Conservation (phyloP, 2,797 vertebrate genomes). For the Moxostoma hubbsi region DNA sequence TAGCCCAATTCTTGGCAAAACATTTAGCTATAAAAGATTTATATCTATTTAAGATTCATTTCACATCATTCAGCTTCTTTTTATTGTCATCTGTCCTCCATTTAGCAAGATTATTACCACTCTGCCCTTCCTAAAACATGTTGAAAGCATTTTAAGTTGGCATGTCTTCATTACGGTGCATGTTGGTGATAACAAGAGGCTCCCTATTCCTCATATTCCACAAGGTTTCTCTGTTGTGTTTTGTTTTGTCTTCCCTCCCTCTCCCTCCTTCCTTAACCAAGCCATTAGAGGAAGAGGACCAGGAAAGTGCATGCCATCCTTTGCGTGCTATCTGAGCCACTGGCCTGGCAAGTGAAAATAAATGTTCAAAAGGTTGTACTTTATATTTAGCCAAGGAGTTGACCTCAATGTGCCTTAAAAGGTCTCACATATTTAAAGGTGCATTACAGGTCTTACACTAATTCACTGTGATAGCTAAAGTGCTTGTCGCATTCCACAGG, state of each 20-base stretch:
- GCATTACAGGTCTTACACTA: conserved; percentile 90
- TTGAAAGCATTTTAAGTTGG: conserved; percentile 9
- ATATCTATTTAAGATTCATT: too few relatives aligned
- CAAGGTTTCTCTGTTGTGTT: conserved; percentile 32
- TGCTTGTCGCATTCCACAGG: conserved; percentile 83
- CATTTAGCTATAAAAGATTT: too few relatives aligned
- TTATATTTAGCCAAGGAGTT: conserved; percentile 78
- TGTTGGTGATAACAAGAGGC: conserved; percentile 20
- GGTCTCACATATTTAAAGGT: conserved; percentile 87
- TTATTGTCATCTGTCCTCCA: too few relatives aligned
- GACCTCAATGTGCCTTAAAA: conserved; percentile 86
- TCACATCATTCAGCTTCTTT: too few relatives aligned
- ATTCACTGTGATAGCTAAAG: conserved; percentile 93
- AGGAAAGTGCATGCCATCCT: conserved; percentile 52
- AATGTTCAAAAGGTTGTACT: conserved; percentile 75
- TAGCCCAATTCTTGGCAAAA: too few relatives aligned
- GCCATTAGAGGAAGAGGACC: conserved; percentile 50
- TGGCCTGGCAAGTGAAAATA: conserved; percentile 74
- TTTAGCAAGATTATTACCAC: not conserved
- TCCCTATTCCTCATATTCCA: conserved; percentile 30
- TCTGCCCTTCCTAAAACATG: conserved; percentile 11
- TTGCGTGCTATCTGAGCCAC: conserved; percentile 68
- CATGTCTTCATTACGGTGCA: not conserved
- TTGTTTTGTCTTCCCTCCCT: conserved; percentile 14
- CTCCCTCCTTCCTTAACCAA: conserved; percentile 31